phyloP scores from a whole-genome alignment of 2,113 vertebrate species.

The Murina feae region DNA sequence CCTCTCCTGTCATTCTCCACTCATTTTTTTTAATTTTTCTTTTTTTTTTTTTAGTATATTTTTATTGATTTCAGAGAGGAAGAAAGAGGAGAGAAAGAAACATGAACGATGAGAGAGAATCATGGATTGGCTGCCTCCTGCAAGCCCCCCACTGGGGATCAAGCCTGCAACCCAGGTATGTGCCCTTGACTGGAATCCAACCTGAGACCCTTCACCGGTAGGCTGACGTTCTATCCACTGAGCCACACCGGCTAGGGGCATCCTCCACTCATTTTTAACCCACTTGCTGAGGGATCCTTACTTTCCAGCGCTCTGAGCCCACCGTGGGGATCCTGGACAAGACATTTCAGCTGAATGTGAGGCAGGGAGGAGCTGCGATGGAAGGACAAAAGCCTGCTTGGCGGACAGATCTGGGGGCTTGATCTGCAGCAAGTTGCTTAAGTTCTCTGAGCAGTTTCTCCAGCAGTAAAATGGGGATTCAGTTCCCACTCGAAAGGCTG shows the following conservation, averaged over 20 bases:
- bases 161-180: no score
- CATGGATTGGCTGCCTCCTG: no score
- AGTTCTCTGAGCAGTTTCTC: background rate
- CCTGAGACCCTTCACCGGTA: no score
- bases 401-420: background rate
- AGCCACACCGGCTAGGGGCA: no score
- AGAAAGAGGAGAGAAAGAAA: no score
- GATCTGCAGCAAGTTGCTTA: background rate
- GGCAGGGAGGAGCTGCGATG: background rate
- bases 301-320: background rate
- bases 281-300: background rate
- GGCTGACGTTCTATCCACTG: no score
- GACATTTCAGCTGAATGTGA: background rate
- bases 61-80: no score
- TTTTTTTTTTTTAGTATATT: no score
- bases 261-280: background rate
- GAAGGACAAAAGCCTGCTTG: fast-evolving
- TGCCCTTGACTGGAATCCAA: no score
- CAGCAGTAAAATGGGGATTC: background rate
- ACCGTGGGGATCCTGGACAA: background rate
- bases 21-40: background rate
- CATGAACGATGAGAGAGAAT: no score
- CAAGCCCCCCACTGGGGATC: no score
- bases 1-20: background rate
- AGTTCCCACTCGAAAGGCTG: background rate